phyloP scores from a whole-genome alignment of 2,888 invertebrate species.

The Lottia scabra region DNA sequence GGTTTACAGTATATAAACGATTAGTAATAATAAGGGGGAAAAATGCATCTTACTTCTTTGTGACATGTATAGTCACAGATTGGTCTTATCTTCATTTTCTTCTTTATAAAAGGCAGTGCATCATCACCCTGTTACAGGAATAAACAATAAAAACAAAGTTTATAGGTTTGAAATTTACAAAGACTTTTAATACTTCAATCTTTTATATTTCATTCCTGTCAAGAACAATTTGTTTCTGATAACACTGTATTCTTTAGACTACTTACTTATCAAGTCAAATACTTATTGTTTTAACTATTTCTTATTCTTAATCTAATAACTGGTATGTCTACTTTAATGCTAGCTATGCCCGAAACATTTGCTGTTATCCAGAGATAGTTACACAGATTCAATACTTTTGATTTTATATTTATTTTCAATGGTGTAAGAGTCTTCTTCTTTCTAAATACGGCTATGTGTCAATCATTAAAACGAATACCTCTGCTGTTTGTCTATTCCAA shows the following conservation, averaged over 20 bases:
- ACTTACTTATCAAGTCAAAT: background rate
- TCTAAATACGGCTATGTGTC: background rate
- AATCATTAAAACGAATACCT: background rate
- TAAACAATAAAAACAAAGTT: background rate
- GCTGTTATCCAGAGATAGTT: slow-evolving; percentile 2
- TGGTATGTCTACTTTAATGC: slow-evolving; percentile 7
- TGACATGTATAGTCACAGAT: background rate
- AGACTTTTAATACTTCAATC: background rate
- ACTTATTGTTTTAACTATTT: background rate
- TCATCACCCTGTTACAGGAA: slow-evolving; percentile 5
- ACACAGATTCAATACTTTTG: slow-evolving; percentile 7
- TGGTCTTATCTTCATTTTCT: slow-evolving; percentile 4
- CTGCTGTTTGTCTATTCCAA: slow-evolving; percentile 5
- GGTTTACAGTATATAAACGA: background rate
- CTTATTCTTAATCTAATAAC: no score
- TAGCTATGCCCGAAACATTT: slow-evolving; percentile 2
- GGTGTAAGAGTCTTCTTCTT: slow-evolving; percentile 1
- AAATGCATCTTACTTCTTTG: background rate
- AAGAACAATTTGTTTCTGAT: slow-evolving; percentile 3
- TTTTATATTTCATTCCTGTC: slow-evolving; percentile 5
- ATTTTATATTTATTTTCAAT: no score
- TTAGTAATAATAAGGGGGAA: background rate
- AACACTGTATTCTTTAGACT: background rate
- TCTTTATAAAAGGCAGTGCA: background rate
- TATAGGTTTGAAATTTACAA: background rate